Conservation (phyloP, 2,113 vertebrate species). For the Labeo rohita region DNA sequence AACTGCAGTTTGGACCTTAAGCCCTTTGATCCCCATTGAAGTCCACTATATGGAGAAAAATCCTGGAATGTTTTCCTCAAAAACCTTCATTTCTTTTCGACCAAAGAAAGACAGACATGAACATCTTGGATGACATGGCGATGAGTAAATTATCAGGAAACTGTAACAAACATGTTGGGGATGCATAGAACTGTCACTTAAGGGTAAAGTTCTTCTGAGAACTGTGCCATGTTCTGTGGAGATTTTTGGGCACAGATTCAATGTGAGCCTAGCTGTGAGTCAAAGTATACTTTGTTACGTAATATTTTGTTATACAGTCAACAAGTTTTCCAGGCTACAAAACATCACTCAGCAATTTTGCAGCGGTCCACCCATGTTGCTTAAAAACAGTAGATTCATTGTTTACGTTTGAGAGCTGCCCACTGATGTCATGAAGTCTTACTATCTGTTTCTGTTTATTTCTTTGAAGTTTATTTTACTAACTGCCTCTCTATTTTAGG, state of each 20-base stretch:
- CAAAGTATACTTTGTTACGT: neutral
- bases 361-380: neutral
- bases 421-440: slow-evolving; percentile 21
- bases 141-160: too few species aligned
- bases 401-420: neutral
- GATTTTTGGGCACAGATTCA: neutral
- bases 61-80: too few species aligned
- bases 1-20: too few species aligned
- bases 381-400: slow-evolving; percentile 29
- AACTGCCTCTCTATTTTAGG: slow-evolving; percentile 43
- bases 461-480: neutral
- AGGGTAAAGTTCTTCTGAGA: neutral
- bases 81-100: too few species aligned
- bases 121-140: too few species aligned
- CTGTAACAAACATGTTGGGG: neutral
- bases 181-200: neutral
- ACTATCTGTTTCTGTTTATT: slow-evolving; percentile 1
- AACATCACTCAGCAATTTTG: slow-evolving; percentile 21
- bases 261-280: neutral
- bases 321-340: neutral
- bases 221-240: neutral
- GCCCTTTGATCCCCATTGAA: too few species aligned
- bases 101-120: too few species aligned
- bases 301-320: slow-evolving; percentile 22
- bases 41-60: too few species aligned